phyloP scores from a whole-genome alignment of 2,888 invertebrate genomes.

The Mesoligia furuncula region DNA sequence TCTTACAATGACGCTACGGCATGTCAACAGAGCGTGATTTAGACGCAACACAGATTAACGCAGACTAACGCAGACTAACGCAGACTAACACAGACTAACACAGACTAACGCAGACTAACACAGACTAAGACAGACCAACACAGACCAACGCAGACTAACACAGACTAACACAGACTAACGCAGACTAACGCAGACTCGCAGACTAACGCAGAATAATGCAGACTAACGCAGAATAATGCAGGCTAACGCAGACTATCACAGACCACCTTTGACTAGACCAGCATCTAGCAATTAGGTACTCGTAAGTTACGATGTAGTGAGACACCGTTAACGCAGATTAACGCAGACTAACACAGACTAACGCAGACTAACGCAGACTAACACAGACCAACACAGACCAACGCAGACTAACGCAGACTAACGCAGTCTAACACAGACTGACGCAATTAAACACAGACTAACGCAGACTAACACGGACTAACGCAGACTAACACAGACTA shows the following conservation, averaged over 20 bases:
- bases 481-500: neutral
- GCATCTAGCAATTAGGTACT: constrained; percentile 17
- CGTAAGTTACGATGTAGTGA: neutral
- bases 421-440: too few species aligned
- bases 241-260: neutral
- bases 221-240: neutral
- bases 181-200: neutral
- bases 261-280: neutral
- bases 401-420: too few species aligned
- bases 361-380: too few species aligned
- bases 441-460: neutral
- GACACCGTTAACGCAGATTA: too few species aligned
- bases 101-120: neutral
- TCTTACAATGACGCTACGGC: neutral
- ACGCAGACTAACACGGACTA: neutral
- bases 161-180: neutral
- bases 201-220: neutral
- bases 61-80: neutral
- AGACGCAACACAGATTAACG: neutral
- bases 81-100: neutral
- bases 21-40: constrained; percentile 18
- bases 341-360: too few species aligned
- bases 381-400: too few species aligned
- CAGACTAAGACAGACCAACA: neutral
- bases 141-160: neutral